Evolutionary conservation across 2,797 vertebrate species (phyloP).

Genomic region (Mareca strepera): DNA sequence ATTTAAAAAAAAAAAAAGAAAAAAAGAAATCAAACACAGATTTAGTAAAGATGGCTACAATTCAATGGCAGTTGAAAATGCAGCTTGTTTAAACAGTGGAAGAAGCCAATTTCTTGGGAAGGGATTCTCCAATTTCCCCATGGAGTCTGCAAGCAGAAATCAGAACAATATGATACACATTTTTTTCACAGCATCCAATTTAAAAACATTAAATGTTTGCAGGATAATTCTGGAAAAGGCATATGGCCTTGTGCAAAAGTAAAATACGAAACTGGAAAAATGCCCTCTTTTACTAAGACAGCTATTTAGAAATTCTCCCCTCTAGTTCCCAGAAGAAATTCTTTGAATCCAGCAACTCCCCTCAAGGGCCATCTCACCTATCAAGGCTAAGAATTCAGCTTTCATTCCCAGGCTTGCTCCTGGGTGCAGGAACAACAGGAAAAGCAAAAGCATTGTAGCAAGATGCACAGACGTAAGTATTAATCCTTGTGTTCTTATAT

Average conservation of each 20-base stretch:
- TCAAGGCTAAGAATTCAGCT: background rate
- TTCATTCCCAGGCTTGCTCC: constrained; percentile 8
- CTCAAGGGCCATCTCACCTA: constrained; percentile 19
- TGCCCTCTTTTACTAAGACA: background rate
- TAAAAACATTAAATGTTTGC: background rate
- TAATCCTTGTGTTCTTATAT: background rate
- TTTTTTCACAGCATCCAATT: constrained; percentile 29
- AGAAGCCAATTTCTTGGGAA: constrained; percentile 29
- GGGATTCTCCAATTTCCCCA: constrained; percentile 52
- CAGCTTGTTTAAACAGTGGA: constrained; percentile 33
- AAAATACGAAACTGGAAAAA: constrained; percentile 4
- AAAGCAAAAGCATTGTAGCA: background rate
- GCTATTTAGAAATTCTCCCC: background rate
- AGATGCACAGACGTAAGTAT: background rate
- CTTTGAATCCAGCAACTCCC: background rate
- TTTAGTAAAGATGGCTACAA: constrained; percentile 18
- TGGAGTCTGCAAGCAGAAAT: constrained; percentile 46
- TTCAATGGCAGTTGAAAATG: background rate
- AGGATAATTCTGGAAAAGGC: constrained; percentile 13
- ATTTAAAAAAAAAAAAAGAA: background rate
- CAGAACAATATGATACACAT: constrained; percentile 20
- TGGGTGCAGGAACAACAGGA: background rate
- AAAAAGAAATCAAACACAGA: background rate
- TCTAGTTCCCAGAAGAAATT: background rate
- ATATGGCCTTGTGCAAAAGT: background rate